These are phyloP conservation scores for Campaea margaritaria DNA, from an alignment of 2,888 invertebrate species.

Conservation along the genomic window DNA sequence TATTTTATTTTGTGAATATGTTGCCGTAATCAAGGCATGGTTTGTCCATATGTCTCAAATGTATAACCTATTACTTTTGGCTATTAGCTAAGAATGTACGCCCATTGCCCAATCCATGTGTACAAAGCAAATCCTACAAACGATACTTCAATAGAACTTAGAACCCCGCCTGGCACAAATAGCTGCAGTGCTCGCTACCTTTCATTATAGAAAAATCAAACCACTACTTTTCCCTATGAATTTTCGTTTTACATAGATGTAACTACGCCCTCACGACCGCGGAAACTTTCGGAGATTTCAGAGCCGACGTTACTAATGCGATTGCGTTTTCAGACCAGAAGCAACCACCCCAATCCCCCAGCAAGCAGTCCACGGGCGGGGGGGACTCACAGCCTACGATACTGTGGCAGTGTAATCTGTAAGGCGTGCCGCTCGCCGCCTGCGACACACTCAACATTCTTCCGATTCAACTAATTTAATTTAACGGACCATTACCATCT, in stretches of 20 bases:
- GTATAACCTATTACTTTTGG: constrained; percentile 33
- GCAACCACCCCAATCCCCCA: constrained; percentile 90
- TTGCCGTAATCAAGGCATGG: constrained; percentile 54
- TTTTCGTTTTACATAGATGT: constrained; percentile 4
- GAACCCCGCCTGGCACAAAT: constrained; percentile 46
- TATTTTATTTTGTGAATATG: constrained; percentile 51
- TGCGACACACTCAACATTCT: constrained; percentile 50
- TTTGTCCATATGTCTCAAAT: constrained; percentile 38
- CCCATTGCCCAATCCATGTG: constrained; percentile 11
- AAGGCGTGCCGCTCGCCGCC: constrained; percentile 70
- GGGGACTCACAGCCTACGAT: constrained; percentile 99
- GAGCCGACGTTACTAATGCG: constrained; percentile 1
- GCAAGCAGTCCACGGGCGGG: constrained; percentile 90
- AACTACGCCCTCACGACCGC: constrained; percentile 6
- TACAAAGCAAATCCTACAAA: constrained; percentile 34
- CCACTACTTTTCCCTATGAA: constrained; percentile 3
- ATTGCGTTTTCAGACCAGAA: constrained; percentile 91
- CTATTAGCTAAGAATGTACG: constrained; percentile 36
- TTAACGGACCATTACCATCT: constrained; percentile 64
- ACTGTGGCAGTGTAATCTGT: constrained; percentile 99
- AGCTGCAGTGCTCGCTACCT: constrained; percentile 24
- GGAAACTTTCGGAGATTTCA: background rate
- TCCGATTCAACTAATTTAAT: constrained; percentile 45
- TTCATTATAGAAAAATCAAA: constrained; percentile 11
- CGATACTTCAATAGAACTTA: constrained; percentile 41